phyloP scores from a whole-genome alignment of 2,113 vertebrate species.

The Chlorocebus sabaeus region DNA sequence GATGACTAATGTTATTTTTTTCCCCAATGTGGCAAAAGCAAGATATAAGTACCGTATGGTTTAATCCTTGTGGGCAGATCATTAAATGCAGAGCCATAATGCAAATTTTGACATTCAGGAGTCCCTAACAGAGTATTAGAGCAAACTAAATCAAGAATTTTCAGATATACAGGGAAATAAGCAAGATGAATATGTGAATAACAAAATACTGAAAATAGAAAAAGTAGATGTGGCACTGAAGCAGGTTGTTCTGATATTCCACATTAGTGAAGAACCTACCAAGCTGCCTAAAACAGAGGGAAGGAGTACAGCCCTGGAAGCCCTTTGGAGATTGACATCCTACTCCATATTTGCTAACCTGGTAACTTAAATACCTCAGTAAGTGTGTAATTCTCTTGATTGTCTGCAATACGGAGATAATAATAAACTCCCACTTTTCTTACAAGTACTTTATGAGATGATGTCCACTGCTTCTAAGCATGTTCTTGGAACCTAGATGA shows the following conservation, averaged over 20 bases:
- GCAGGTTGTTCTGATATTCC: neutral
- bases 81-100: neutral
- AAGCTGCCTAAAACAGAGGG: neutral
- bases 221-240: neutral
- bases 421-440: neutral
- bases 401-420: neutral
- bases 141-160: neutral
- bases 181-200: neutral
- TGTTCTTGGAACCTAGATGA: neutral
- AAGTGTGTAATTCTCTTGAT: neutral
- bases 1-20: neutral
- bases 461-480: neutral
- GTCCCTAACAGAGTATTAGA: neutral
- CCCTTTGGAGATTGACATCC: neutral
- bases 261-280: neutral
- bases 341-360: too few relatives aligned
- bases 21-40: neutral
- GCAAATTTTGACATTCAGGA: neutral
- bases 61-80: neutral
- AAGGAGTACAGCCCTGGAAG: neutral
- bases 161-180: neutral
- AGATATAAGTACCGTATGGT: neutral
- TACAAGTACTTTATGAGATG: neutral
- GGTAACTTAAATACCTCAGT: neutral
- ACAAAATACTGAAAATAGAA: neutral